These are phyloP conservation scores for Dexiosoma caninum DNA, from an alignment of 2,888 invertebrate species.

Conservation along the genomic window DNA sequence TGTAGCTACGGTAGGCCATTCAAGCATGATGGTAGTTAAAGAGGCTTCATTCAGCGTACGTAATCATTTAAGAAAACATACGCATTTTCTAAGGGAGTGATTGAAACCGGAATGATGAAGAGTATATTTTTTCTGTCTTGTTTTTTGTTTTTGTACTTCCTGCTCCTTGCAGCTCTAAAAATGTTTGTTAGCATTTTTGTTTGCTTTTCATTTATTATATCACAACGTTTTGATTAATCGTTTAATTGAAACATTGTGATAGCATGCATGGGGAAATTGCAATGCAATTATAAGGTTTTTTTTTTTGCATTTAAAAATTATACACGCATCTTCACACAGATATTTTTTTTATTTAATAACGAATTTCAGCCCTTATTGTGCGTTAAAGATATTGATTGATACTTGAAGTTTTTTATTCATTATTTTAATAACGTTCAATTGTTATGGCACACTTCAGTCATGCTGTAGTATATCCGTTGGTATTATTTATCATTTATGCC, in stretches of 20 bases:
- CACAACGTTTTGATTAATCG: conserved; percentile 45
- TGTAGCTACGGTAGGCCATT: neutral
- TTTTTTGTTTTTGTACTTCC: neutral
- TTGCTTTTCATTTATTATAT: conserved; percentile 15
- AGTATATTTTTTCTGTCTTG: too few species aligned
- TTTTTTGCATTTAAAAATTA: conserved; percentile 26
- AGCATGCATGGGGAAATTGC: conserved; percentile 34
- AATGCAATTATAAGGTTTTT: conserved; percentile 21
- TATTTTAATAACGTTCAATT: conserved; percentile 24
- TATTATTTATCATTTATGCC: conserved; percentile 26
- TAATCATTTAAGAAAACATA: conserved; percentile 18
- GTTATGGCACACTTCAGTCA: conserved; percentile 46
- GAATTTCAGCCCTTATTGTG: conserved; percentile 59
- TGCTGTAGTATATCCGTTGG: conserved; percentile 38
- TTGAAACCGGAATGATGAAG: neutral
- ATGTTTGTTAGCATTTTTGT: conserved; percentile 43
- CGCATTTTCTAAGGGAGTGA: conserved; percentile 45
- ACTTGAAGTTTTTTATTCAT: neutral
- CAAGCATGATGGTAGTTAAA: neutral
- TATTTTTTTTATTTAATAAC: conserved; percentile 15
- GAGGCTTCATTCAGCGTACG: neutral
- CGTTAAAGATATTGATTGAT: conserved; percentile 41
- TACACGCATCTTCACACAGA: conserved; percentile 38
- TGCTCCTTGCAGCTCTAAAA: neutral
- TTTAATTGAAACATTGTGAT: conserved; percentile 48